These are phyloP conservation scores for Phymanthus crucifer DNA, from an alignment of 92 coral and sea anemone genomes.

Conservation along the genomic window DNA sequence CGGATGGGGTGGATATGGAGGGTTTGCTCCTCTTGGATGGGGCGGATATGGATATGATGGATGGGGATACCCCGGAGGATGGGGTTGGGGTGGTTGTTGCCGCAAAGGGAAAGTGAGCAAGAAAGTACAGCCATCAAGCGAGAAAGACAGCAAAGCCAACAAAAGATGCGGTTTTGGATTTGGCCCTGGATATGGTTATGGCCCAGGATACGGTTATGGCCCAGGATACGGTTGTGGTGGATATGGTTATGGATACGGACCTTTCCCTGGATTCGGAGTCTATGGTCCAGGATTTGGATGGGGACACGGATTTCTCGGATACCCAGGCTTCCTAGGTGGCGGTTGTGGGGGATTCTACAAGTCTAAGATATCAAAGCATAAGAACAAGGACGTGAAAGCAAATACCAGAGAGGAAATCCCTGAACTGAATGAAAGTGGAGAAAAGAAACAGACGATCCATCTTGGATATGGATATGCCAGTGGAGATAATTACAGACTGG, in stretches of 20 bases:
- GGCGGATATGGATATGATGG: slow-evolving; percentile 64
- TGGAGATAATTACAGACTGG: slow-evolving; percentile 97
- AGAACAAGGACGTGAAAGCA: slow-evolving; percentile 71
- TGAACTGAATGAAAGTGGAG: slow-evolving; percentile 17
- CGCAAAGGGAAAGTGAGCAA: slow-evolving; percentile 78
- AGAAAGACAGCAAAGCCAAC: slow-evolving; percentile 35
- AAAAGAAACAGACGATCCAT: slow-evolving; percentile 94
- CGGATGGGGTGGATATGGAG: slow-evolving; percentile 46
- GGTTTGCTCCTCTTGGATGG: slow-evolving; percentile 73
- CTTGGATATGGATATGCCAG: slow-evolving; percentile 99
- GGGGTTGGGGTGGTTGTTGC: slow-evolving; percentile 79
- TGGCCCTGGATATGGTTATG: slow-evolving; percentile 50
- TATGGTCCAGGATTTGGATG: slow-evolving; percentile 44
- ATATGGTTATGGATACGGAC: slow-evolving; percentile 38
- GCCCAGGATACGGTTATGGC: slow-evolving; percentile 50
- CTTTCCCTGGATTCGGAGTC: slow-evolving; percentile 42
- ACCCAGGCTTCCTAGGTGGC: slow-evolving; percentile 60
- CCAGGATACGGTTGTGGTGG: slow-evolving; percentile 41
- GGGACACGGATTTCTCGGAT: slow-evolving; percentile 57
- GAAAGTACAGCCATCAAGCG: slow-evolving; percentile 2
- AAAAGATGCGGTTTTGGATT: slow-evolving; percentile 59
- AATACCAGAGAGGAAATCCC: slow-evolving; percentile 90
- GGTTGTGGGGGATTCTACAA: slow-evolving; percentile 76
- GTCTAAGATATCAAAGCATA: slow-evolving; percentile 62
- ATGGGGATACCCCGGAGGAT: slow-evolving; percentile 48